phyloP scores from a whole-genome alignment of 2,888 invertebrate species.

The Cistogaster globosa region DNA sequence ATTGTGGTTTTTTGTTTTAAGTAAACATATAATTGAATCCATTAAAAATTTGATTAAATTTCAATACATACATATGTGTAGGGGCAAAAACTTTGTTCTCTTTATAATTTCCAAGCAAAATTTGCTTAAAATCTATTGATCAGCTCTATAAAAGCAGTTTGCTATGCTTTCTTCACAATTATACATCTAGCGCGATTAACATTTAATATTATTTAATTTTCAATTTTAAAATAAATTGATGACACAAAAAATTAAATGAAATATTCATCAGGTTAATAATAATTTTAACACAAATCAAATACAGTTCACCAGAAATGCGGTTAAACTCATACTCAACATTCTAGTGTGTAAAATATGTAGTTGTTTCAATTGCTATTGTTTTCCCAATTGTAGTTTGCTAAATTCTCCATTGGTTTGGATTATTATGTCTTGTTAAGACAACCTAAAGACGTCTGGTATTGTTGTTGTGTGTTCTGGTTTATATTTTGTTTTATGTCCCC shows the following conservation, averaged over 20 bases:
- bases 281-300: conserved; percentile 1
- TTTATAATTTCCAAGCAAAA: too few species aligned
- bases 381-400: conserved; percentile 60
- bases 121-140: too few species aligned
- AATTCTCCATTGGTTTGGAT: conserved; percentile 42
- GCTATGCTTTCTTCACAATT: too few species aligned
- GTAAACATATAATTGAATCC: too few species aligned
- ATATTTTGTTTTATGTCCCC: conserved; percentile 72
- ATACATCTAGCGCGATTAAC: too few species aligned
- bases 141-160: too few species aligned
- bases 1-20: too few species aligned
- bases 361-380: conserved; percentile 5
- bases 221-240: not conserved
- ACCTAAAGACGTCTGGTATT: conserved; percentile 48
- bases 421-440: conserved; percentile 49
- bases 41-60: too few species aligned
- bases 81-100: too few species aligned
- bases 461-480: conserved; percentile 58
- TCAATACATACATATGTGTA: too few species aligned
- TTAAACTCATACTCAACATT: conserved; percentile 1
- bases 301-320: not conserved
- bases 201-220: not conserved
- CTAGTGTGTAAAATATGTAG: not conserved
- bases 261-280: not conserved
- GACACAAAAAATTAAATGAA: not conserved